A percentile compares a stretch with the other conserved stretches of the same genome.
phyloP scores from a whole-genome alignment of 2,113 vertebrate genomes.

The Eira barbara region DNA sequence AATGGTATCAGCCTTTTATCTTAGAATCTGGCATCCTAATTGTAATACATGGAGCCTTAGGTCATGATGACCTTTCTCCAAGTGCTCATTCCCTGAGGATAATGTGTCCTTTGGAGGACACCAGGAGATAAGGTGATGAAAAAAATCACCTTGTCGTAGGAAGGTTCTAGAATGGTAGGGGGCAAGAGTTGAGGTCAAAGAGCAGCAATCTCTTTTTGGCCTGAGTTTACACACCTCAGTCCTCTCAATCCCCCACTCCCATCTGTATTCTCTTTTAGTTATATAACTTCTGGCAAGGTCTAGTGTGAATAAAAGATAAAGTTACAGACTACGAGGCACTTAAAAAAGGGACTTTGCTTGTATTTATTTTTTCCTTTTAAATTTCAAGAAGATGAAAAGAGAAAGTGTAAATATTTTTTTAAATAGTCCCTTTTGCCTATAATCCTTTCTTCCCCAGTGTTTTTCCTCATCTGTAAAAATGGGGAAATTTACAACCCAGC shows the following conservation, averaged over 20 bases:
- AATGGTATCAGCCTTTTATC: not conserved
- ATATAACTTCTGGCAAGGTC: not conserved
- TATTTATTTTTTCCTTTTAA: not conserved
- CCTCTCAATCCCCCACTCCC: not conserved
- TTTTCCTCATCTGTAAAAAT: not conserved
- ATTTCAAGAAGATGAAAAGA: not conserved
- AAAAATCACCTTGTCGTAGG: not conserved
- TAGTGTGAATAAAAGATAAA: conserved; percentile 16
- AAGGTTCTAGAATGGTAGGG: not conserved
- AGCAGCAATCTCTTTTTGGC: not conserved
- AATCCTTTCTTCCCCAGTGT: not conserved
- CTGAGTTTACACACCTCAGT: not conserved
- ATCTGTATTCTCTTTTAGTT: not conserved
- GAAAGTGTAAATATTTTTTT: not conserved
- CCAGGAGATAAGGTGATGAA: not conserved
- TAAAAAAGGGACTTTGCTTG: not conserved
- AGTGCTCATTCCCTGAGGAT: not conserved
- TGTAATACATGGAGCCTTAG: not conserved
- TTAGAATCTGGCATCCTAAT: not conserved
- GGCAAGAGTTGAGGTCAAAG: not conserved
- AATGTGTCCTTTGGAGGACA: not conserved
- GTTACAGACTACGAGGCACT: not conserved
- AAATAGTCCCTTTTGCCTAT: not conserved
- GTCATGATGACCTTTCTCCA: not conserved
- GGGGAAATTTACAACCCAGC: not conserved